phyloP scores from a whole-genome alignment of 2,888 invertebrate species.

The Chaetogeoica ovagalla region DNA sequence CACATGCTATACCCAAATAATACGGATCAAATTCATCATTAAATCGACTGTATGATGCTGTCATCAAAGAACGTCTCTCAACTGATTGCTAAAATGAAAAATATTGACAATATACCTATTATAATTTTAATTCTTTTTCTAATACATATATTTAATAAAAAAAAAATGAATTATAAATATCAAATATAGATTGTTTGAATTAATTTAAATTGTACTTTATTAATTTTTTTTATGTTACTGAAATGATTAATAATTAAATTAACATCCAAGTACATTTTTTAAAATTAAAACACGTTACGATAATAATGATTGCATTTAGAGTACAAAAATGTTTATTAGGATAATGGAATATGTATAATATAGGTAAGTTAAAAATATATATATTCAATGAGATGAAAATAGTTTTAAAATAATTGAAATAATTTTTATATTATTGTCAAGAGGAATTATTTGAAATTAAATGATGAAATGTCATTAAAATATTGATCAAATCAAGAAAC shows the following conservation, averaged over 20 bases:
- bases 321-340: too few species aligned
- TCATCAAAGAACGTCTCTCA: conserved; percentile 45
- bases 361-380: too few species aligned
- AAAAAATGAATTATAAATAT: neutral
- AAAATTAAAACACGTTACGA: neutral
- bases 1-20: conserved; percentile 72
- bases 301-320: too few species aligned
- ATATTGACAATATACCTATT: neutral
- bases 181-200: neutral
- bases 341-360: too few species aligned
- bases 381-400: too few species aligned
- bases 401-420: neutral
- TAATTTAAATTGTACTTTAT: neutral
- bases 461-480: too few species aligned
- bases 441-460: neutral
- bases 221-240: neutral
- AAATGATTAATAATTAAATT: neutral
- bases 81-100: conserved; percentile 34
- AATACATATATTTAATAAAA: neutral
- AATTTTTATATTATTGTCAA: neutral
- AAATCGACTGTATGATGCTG: conserved; percentile 66
- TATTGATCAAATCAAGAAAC: neutral
- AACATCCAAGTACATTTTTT: neutral
- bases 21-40: conserved; percentile 69
- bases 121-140: neutral